These are phyloP conservation scores for Siniperca chuatsi DNA, from an alignment of 2,113 vertebrate species.

Conservation along the genomic window DNA sequence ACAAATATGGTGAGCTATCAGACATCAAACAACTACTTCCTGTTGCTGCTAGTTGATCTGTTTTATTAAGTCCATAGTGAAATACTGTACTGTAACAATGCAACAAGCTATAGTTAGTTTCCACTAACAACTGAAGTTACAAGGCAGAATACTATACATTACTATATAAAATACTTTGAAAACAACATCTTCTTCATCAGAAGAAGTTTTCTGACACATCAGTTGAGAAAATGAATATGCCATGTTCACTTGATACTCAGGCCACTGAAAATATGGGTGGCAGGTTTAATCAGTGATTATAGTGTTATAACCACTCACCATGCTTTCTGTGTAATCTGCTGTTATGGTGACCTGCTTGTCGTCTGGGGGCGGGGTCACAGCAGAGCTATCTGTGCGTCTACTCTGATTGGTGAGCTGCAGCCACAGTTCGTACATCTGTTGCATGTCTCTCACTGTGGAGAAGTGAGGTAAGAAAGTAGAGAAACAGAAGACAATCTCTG, in stretches of 20 bases:
- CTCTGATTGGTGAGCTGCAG: constrained; percentile 95
- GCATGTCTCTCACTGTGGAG: constrained; percentile 94
- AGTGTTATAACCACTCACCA: constrained; percentile 84
- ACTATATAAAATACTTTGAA: too few relatives aligned
- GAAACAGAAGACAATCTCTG: background rate
- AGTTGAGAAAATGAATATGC: background rate
- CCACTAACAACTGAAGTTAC: background rate
- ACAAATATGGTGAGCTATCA: background rate
- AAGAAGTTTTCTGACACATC: background rate
- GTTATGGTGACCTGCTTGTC: constrained; percentile 98
- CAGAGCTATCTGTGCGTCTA: constrained; percentile 89
- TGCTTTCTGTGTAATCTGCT: constrained; percentile 94
- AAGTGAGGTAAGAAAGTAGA: background rate
- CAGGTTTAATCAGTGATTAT: background rate
- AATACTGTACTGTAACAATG: background rate
- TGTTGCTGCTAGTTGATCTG: background rate
- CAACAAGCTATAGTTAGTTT: background rate
- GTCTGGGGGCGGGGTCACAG: constrained; percentile 88
- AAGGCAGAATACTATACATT: background rate
- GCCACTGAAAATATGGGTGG: background rate
- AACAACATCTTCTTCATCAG: background rate
- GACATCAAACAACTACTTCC: too few relatives aligned
- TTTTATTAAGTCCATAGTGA: background rate
- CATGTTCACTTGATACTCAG: background rate
- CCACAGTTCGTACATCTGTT: constrained; percentile 99